phyloP scores from a whole-genome alignment of 2,113 vertebrate genomes.

The Paradisaea rubra region DNA sequence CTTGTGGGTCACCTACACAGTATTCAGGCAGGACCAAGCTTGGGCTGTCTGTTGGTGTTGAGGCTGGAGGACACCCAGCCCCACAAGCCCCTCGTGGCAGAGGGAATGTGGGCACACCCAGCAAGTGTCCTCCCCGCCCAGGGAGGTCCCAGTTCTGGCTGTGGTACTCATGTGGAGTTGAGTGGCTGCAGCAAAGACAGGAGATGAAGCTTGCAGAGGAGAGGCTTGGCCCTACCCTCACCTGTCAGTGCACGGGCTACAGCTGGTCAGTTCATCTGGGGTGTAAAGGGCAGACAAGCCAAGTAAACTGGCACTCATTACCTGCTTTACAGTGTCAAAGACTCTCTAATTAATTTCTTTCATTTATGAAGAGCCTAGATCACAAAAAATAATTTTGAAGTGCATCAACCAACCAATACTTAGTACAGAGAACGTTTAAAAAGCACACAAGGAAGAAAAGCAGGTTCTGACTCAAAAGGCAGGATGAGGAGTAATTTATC shows the following conservation, averaged over 20 bases:
- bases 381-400: not conserved
- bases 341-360: not conserved
- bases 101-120: not conserved
- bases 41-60: rapidly evolving
- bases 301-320: not conserved
- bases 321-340: not conserved
- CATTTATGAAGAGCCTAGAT: not conserved
- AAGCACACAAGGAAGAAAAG: not conserved
- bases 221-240: not conserved
- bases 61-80: not conserved
- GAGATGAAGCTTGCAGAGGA: not conserved
- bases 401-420: not conserved
- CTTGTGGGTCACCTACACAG: no score
- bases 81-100: rapidly evolving
- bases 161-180: rapidly evolving
- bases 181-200: not conserved
- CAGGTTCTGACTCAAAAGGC: not conserved
- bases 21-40: not conserved
- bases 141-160: not conserved
- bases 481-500: not conserved
- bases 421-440: not conserved
- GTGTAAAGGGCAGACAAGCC: not conserved
- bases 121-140: rapidly evolving
- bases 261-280: not conserved
- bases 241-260: rapidly evolving